Conservation (phyloP, 2,888 invertebrate species). For the Tachina grossa region DNA sequence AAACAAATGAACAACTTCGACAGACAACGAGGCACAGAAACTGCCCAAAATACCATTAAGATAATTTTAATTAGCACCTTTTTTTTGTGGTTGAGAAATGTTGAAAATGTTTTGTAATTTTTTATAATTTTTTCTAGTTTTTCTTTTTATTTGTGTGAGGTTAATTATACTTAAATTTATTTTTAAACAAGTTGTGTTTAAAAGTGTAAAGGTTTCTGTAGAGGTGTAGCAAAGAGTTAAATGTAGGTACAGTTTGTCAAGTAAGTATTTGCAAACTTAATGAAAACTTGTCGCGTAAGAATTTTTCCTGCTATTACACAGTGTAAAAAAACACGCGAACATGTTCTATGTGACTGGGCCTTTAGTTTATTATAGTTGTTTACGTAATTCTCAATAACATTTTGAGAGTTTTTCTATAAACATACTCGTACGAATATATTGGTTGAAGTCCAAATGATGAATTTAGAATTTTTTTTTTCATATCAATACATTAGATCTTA, state of each 20-base stretch:
- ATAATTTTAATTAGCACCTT: slow-evolving; percentile 72
- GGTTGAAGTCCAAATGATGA: no score
- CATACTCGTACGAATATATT: no score
- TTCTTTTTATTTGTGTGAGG: slow-evolving; percentile 32
- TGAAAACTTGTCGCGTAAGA: not conserved
- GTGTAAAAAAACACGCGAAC: no score
- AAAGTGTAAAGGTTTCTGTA: not conserved
- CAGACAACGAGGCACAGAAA: slow-evolving; percentile 45
- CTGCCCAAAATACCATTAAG: slow-evolving; percentile 62
- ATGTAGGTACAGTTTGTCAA: not conserved
- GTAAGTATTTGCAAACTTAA: not conserved
- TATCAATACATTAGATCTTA: no score
- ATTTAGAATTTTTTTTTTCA: no score
- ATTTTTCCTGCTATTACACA: not conserved
- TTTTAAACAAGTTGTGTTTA: not conserved
- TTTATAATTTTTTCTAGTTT: not conserved
- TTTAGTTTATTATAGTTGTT: no score
- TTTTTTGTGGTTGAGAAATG: slow-evolving; percentile 20
- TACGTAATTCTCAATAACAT: no score
- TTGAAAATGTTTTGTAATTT: slow-evolving; percentile 27
- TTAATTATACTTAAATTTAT: slow-evolving; percentile 36
- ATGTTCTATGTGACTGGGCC: no score
- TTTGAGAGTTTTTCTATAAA: no score
- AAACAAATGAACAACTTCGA: slow-evolving; percentile 28
- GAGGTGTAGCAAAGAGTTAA: not conserved